These are phyloP conservation scores for Actias luna DNA, from an alignment of 2,888 invertebrate species.

Conservation along the genomic window DNA sequence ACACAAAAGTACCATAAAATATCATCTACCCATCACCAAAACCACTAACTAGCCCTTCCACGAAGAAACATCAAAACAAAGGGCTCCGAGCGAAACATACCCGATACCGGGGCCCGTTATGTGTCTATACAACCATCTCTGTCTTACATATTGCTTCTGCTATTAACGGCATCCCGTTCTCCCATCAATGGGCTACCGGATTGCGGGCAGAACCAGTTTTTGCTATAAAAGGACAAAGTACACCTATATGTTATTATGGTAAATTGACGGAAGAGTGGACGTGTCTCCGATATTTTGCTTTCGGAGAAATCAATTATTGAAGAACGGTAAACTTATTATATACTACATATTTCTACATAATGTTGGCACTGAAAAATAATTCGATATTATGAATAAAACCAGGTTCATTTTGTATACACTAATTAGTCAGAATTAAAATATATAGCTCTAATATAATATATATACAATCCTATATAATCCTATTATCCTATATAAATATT, in stretches of 20 bases:
- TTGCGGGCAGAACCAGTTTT: slow-evolving; percentile 74
- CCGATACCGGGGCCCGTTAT: slow-evolving; percentile 67
- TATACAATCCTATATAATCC: too few relatives aligned
- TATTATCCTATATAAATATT: too few relatives aligned
- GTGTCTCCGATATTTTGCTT: neutral
- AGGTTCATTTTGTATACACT: neutral
- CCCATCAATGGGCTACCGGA: slow-evolving; percentile 73
- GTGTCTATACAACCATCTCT: slow-evolving; percentile 48
- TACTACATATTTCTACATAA: neutral
- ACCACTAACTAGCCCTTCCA: slow-evolving; percentile 38
- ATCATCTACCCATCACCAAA: neutral
- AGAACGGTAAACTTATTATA: too few relatives aligned
- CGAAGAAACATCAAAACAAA: slow-evolving; percentile 57
- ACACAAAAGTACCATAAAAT: neutral
- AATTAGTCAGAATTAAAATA: neutral
- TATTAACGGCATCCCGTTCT: slow-evolving; percentile 48
- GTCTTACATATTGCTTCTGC: slow-evolving; percentile 29
- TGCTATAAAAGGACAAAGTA: slow-evolving; percentile 33
- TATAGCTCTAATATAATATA: too few relatives aligned
- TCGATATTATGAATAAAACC: neutral
- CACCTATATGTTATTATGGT: neutral
- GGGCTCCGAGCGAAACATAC: slow-evolving; percentile 31
- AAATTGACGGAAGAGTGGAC: neutral
- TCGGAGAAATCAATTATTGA: slow-evolving; percentile 8
- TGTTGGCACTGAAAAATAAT: neutral